Evolutionary conservation across 2,113 vertebrate species (phyloP).

Genomic region (Halichoeres trimaculatus): DNA sequence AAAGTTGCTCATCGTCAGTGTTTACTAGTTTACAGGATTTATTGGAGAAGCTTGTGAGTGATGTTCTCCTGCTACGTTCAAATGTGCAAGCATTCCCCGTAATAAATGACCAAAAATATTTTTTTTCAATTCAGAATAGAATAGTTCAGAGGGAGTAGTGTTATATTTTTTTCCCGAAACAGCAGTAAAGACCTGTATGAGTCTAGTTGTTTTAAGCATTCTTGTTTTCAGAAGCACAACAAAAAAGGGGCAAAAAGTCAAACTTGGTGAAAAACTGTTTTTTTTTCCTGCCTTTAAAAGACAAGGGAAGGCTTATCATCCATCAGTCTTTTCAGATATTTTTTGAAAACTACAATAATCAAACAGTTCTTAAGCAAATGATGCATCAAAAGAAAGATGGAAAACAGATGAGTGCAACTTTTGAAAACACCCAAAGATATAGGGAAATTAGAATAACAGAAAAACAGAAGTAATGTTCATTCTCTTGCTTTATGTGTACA

Average conservation of each 20-base stretch:
- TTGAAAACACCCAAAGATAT: too few species aligned
- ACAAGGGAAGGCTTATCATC: conserved; percentile 11
- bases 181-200: neutral
- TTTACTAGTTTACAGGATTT: too few species aligned
- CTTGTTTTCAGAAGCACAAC: neutral
- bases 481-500: neutral
- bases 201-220: neutral
- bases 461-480: too few species aligned
- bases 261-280: neutral
- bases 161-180: neutral
- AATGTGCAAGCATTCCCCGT: too few species aligned
- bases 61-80: too few species aligned
- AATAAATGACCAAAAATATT: too few species aligned
- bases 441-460: too few species aligned
- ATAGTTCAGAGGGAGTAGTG: too few species aligned
- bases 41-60: too few species aligned
- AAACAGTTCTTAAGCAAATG: neutral
- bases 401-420: too few species aligned
- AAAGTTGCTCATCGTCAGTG: too few species aligned
- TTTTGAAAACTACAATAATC: conserved; percentile 9
- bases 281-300: neutral
- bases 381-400: neutral
- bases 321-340: conserved; percentile 31
- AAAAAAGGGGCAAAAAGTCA: neutral
- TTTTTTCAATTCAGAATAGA: too few species aligned